Evolutionary conservation across 2,113 vertebrate genomes (phyloP).

Genomic region (Mystacornis crossleyi): DNA sequence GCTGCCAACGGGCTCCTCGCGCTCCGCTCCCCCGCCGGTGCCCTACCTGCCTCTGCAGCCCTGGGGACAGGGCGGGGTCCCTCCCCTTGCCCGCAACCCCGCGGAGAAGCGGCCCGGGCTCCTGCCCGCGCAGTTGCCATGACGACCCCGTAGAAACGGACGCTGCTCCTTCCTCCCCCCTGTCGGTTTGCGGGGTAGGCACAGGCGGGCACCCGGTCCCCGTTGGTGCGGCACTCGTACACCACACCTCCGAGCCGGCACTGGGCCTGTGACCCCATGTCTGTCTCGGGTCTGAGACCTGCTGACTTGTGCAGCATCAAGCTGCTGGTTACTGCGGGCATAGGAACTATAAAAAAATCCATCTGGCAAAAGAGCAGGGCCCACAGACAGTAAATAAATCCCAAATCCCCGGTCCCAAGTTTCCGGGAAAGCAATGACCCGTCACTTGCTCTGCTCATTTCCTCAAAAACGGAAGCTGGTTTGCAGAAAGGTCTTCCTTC

Average conservation of each 20-base stretch:
- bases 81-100: background rate
- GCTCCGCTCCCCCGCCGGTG: background rate
- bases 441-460: background rate
- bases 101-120: background rate
- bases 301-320: background rate
- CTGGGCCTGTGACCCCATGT: background rate
- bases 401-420: background rate
- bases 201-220: too few relatives aligned
- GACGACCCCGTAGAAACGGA: background rate
- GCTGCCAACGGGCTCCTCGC: background rate
- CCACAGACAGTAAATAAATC: background rate
- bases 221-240: too few relatives aligned
- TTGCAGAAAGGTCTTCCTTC: background rate
- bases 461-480: background rate
- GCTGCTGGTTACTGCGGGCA: background rate
- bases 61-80: background rate
- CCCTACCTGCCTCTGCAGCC: background rate
- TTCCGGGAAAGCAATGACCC: background rate
- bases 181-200: background rate
- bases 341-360: background rate
- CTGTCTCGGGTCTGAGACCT: background rate
- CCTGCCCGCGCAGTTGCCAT: conserved; percentile 12
- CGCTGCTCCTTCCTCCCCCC: background rate
- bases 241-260: background rate
- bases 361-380: background rate